Percentiles rank a stretch among this genome's conserved stretches.
These are phyloP conservation scores for Eudemis profundana DNA, from an alignment of 2,888 invertebrate genomes.

Conservation along the genomic window DNA sequence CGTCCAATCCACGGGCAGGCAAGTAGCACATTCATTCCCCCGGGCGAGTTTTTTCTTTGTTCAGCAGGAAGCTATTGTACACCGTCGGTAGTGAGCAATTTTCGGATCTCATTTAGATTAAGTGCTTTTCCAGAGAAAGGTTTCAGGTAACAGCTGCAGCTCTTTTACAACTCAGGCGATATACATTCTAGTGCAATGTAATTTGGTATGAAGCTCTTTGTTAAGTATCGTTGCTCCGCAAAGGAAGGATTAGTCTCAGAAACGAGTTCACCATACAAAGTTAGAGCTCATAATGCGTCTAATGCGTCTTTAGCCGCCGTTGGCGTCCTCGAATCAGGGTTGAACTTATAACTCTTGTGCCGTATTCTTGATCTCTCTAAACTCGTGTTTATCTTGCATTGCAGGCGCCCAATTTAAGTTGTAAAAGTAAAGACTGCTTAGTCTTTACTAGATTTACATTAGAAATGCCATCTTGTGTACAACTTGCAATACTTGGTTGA, in stretches of 20 bases:
- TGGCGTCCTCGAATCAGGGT: conserved; percentile 5
- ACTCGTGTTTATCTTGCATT: conserved; percentile 1
- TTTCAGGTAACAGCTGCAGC: conserved; percentile 20
- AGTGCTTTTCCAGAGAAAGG: conserved; percentile 19
- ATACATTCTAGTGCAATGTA: conserved; percentile 1
- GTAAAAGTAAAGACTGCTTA: neutral
- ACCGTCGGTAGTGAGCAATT: conserved; percentile 13
- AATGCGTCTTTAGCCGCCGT: conserved; percentile 30
- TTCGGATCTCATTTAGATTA: conserved; percentile 27
- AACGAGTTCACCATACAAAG: conserved; percentile 18
- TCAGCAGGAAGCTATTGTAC: conserved; percentile 11
- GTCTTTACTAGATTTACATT: neutral
- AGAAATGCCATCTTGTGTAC: too few species aligned
- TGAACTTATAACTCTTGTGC: conserved; percentile 17
- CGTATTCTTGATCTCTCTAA: conserved; percentile 16
- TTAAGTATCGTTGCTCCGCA: neutral
- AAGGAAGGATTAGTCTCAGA: conserved; percentile 8
- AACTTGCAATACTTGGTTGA: neutral
- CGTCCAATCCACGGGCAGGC: conserved; percentile 33
- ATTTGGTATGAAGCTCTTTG: neutral
- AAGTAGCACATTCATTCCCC: conserved; percentile 8
- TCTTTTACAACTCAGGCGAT: conserved; percentile 2
- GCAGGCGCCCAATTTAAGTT: conserved; percentile 18
- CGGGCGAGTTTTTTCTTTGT: conserved; percentile 9
- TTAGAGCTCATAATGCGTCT: conserved; percentile 32